Percentiles rank a stretch among this genome's conserved stretches.
These are phyloP conservation scores for Tretioscincus oriximinensis DNA, from an alignment of 2,113 vertebrate species.

Conservation along the genomic window DNA sequence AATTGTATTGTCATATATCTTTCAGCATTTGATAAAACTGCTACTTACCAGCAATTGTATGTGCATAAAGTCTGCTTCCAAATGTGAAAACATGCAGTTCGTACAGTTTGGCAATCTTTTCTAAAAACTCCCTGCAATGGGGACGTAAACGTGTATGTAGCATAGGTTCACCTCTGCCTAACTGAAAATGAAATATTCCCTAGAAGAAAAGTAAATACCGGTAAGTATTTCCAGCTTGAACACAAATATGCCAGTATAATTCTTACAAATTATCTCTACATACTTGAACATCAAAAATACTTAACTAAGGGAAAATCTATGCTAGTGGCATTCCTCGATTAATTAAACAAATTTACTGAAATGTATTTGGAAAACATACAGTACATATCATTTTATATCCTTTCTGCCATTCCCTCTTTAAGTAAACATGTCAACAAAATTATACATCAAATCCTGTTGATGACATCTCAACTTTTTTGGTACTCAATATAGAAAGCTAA, in stretches of 20 bases:
- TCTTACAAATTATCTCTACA: no score
- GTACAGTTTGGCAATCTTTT: constrained; percentile 93
- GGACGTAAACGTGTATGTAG: constrained; percentile 94
- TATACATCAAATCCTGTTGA: not conserved
- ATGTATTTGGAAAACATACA: not conserved
- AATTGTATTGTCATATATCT: not conserved
- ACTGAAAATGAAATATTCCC: constrained; percentile 98
- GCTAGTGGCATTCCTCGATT: not conserved
- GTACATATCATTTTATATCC: not conserved
- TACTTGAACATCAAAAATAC: no score
- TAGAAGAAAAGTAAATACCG: constrained; percentile 54
- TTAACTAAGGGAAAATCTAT: no score
- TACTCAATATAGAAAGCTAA: not conserved
- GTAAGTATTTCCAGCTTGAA: constrained; percentile 19
- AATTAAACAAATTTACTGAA: not conserved
- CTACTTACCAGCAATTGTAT: constrained; percentile 92
- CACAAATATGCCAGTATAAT: not conserved
- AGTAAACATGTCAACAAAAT: no score
- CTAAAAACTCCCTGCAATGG: constrained; percentile 94
- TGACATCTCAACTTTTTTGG: not conserved
- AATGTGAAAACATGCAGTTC: constrained; percentile 98
- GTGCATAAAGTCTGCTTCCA: constrained; percentile 96
- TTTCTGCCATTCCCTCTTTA: not conserved
- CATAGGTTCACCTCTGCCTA: constrained; percentile 94
- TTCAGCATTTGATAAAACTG: not conserved